Evolutionary conservation across 2,797 vertebrate genomes (phyloP), one percentile per base, ranked within the genome.

Genomic region (Sylvilagus floridanus): DNA sequence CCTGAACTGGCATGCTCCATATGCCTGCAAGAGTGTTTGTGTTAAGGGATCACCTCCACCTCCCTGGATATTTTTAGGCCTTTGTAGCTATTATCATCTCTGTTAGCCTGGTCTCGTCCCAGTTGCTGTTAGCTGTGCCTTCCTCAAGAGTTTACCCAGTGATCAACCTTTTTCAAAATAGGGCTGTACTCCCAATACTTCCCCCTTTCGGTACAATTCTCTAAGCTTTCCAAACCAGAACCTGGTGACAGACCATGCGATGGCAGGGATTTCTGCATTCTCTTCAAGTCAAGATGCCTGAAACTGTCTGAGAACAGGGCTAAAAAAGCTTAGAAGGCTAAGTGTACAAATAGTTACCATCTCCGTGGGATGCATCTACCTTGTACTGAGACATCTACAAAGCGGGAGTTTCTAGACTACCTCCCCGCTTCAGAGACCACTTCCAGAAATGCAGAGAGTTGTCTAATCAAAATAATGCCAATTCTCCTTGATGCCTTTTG

Each of bases 391-490:
- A 37, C 21, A 24, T 84, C 76, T 72, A 32, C 6, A 72, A 22
- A 95, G 62, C 21, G 76, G 13, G 19, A n/a, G 4, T 57, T 82
- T 95, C 69, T 95, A 66, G 11, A 66, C 7, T 21, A 30, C 35
- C 21, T 79, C 83, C 83, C 57, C 73, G 66, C 13, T 84, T 91
- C 26, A 65, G 65, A 54, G 7, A 54, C 24, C 17, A 82, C 35
- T 95, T 89, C n/a, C 82, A 72, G 63, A 94, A 60, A 88, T 32
- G 35, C 42, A 88, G 13, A 37, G 5, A 81, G 30, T 63, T 28
- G 9, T 13, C 63, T 84, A 54, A 95, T 81, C 54, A 88, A 93
- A 91, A 76, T 52, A 90, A 86, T 60, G 84, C 0, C 30, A 63
- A 63, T 52, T 93, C 28, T 88, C 24, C 47, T 11, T 73, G 66